A percentile compares a stretch with the other conserved stretches of the same genome.
These are phyloP conservation scores for Caranx melampygus DNA, from an alignment of 2,113 vertebrate genomes.

Conservation along the genomic window DNA sequence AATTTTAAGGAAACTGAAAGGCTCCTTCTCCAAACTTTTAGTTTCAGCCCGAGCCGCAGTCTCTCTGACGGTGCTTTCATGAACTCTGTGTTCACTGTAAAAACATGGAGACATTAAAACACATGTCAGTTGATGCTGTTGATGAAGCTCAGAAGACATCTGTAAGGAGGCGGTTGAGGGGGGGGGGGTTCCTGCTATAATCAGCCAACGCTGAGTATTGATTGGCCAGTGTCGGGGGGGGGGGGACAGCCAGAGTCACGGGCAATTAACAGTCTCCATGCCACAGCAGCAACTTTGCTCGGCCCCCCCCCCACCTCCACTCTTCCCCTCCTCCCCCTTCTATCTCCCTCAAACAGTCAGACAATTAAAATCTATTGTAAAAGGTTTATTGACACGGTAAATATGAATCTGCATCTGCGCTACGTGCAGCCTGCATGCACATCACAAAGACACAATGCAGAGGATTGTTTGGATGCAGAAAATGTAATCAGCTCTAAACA, in stretches of 20 bases:
- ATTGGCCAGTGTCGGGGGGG: slow-evolving; percentile 64
- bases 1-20: slow-evolving; percentile 28
- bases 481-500: slow-evolving; percentile 65
- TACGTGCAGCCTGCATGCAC: slow-evolving; percentile 42
- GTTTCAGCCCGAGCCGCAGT: background rate
- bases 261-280: slow-evolving; percentile 68
- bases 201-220: slow-evolving; percentile 68
- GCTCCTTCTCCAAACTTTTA: background rate
- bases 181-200: slow-evolving; percentile 60
- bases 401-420: slow-evolving; percentile 66
- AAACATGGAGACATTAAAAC: slow-evolving; percentile 14
- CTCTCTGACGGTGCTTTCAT: background rate
- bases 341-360: slow-evolving; percentile 54
- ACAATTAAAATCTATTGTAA: slow-evolving; percentile 71
- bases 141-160: slow-evolving; percentile 59
- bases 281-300: slow-evolving; percentile 44
- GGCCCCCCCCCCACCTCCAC: slow-evolving; percentile 16
- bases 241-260: slow-evolving; percentile 67
- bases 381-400: slow-evolving; percentile 71
- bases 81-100: slow-evolving; percentile 12
- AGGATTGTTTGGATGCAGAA: slow-evolving; percentile 57
- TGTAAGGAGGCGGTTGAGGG: slow-evolving; percentile 60
- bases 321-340: background rate
- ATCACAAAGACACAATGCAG: slow-evolving; percentile 61
- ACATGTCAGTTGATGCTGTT: slow-evolving; percentile 33